phyloP scores from a whole-genome alignment of 2,113 vertebrate genomes.

The Pimephales promelas region DNA sequence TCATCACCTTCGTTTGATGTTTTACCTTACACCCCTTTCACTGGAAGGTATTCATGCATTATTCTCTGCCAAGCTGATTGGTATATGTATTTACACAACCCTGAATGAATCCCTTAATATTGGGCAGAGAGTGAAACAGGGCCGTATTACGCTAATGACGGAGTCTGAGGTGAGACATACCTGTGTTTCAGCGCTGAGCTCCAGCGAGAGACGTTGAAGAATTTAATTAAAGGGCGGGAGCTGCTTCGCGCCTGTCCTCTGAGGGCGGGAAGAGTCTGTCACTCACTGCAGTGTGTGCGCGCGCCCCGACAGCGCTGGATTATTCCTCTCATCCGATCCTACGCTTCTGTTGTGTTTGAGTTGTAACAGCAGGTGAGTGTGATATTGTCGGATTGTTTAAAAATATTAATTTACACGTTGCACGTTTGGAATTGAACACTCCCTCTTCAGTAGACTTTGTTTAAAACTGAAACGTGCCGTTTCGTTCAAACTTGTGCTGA shows the following conservation, averaged over 20 bases:
- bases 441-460: neutral
- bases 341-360: too few species aligned
- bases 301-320: neutral
- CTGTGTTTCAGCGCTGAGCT: neutral
- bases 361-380: neutral
- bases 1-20: neutral
- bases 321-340: neutral
- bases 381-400: too few species aligned
- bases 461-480: neutral
- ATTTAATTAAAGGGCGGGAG: neutral
- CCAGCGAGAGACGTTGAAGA: neutral
- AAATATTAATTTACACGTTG: too few species aligned
- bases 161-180: neutral
- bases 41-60: too few species aligned
- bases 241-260: neutral
- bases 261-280: neutral
- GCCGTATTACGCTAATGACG: neutral
- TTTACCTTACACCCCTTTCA: neutral
- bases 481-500: neutral
- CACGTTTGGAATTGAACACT: neutral
- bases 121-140: neutral
- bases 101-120: neutral
- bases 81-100: neutral
- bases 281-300: neutral
- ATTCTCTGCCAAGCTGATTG: too few species aligned